These are phyloP conservation scores for Pomatostomus ruficeps DNA, from an alignment of 2,113 vertebrate species.

Conservation along the genomic window DNA sequence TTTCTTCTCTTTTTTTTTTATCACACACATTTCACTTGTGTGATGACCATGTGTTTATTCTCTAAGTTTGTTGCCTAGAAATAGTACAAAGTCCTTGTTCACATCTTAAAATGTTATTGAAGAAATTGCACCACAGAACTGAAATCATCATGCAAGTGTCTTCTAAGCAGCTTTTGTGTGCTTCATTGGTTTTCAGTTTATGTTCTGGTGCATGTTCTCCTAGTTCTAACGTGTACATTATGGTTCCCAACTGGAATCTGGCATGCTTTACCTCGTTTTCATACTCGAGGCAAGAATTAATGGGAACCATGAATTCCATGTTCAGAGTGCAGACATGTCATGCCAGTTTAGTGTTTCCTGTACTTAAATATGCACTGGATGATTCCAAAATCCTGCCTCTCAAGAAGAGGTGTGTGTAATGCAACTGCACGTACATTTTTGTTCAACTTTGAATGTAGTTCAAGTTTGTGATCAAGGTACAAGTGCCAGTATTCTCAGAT, in stretches of 20 bases:
- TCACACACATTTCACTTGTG: neutral
- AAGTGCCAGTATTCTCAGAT: neutral
- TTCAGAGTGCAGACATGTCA: fast-evolving
- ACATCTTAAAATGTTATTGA: neutral
- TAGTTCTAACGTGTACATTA: neutral
- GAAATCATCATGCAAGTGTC: neutral
- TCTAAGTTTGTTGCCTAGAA: neutral
- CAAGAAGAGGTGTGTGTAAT: neutral
- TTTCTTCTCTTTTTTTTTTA: neutral
- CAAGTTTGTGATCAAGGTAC: neutral
- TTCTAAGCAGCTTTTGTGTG: neutral
- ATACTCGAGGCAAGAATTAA: fast-evolving
- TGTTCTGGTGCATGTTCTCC: neutral
- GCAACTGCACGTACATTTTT: neutral
- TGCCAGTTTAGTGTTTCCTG: neutral
- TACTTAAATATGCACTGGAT: neutral
- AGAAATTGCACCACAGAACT: neutral
- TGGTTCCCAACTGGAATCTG: neutral
- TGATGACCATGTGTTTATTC: neutral
- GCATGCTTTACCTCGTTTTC: fast-evolving
- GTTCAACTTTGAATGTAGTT: neutral
- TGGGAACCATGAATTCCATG: neutral
- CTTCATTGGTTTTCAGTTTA: neutral
- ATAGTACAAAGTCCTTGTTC: neutral
- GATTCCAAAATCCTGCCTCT: neutral